Conservation (phyloP, 2,888 invertebrate genomes). For the Xiphydria camelus region DNA sequence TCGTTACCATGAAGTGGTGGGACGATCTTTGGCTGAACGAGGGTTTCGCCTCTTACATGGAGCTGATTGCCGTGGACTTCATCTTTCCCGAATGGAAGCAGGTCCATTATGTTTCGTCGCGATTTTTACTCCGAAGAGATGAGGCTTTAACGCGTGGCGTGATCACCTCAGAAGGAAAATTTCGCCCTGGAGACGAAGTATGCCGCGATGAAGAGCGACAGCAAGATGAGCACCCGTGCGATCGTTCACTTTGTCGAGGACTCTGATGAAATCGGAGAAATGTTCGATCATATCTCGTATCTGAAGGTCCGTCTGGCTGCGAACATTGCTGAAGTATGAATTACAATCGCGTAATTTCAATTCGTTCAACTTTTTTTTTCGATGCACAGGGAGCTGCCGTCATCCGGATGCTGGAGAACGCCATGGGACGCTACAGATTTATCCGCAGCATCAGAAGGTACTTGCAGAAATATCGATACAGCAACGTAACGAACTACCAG, state of each 20-base stretch:
- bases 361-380: not conserved
- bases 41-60: constrained; percentile 74
- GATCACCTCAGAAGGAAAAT: constrained; percentile 17
- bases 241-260: constrained; percentile 22
- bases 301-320: constrained; percentile 27
- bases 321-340: not conserved
- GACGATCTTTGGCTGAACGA: constrained; percentile 75
- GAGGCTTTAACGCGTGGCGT: not conserved
- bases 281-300: constrained; percentile 35
- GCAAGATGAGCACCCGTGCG: constrained; percentile 23
- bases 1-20: constrained; percentile 78
- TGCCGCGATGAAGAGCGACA: constrained; percentile 28
- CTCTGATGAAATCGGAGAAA: constrained; percentile 26
- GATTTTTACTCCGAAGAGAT: not conserved
- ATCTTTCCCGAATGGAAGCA: constrained; percentile 32
- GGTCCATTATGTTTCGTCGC: constrained; percentile 8
- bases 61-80: constrained; percentile 66
- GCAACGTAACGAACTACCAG: constrained; percentile 27
- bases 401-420: constrained; percentile 30
- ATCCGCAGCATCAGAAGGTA: constrained; percentile 26
- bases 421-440: constrained; percentile 23
- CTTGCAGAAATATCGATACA: constrained; percentile 24
- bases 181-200: constrained; percentile 30
- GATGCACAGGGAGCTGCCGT: constrained; percentile 29
- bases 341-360: not conserved